A percentile compares a stretch with the other conserved stretches of the same genome.
Conservation (phyloP, 1,140 invertebrate species). For the Bathynomus jamesi region DNA sequence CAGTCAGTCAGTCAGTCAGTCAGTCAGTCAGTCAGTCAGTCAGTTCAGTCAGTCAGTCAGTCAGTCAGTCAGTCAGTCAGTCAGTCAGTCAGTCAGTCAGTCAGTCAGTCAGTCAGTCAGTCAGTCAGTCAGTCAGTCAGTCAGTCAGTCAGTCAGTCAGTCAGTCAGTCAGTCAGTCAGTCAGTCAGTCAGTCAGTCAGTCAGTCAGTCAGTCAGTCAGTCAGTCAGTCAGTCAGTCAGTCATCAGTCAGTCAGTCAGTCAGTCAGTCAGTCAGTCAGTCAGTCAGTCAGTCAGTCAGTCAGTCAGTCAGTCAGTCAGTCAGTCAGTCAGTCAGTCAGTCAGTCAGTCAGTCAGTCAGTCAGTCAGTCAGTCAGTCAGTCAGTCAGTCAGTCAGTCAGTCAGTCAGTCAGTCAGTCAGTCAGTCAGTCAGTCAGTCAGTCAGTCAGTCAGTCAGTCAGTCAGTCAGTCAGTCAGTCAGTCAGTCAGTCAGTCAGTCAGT, state of each 20-base stretch:
- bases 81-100: slow-evolving; percentile 8
- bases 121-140: background rate
- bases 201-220: slow-evolving; percentile 18
- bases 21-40: slow-evolving; percentile 4
- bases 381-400: slow-evolving; percentile 2
- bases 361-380: background rate
- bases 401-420: background rate
- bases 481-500: slow-evolving; percentile 38
- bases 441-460: background rate
- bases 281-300: slow-evolving; percentile 5
- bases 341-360: background rate
- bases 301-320: background rate
- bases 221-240: background rate
- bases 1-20: slow-evolving; percentile 16
- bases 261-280: slow-evolving; percentile 4
- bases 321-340: background rate
- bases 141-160: background rate
- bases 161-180: background rate
- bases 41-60: slow-evolving; percentile 3
- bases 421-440: background rate
- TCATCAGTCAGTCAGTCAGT: background rate
- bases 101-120: slow-evolving; percentile 4
- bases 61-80: background rate
- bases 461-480: slow-evolving; percentile 30
- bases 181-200: slow-evolving; percentile 1